phyloP scores from a whole-genome alignment of 2,888 invertebrate genomes.

The Meganola albula region DNA sequence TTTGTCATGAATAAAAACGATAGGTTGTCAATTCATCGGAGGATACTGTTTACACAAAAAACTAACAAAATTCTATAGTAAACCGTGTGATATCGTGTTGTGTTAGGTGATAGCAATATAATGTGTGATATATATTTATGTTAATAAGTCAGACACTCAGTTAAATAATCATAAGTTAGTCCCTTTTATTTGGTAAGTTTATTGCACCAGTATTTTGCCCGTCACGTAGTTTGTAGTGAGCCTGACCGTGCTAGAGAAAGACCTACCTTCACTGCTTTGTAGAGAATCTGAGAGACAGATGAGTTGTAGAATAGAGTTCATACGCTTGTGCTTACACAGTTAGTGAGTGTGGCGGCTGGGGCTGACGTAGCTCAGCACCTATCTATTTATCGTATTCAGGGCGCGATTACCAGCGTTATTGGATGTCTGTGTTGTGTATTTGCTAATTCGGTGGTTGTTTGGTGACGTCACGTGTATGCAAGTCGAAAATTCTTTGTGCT shows the following conservation, averaged over 20 bases:
- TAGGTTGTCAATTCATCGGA: constrained; percentile 69
- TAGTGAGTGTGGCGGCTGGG: constrained; percentile 39
- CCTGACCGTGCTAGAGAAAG: constrained; percentile 24
- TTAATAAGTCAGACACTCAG: constrained; percentile 49
- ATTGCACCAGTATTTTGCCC: constrained; percentile 56
- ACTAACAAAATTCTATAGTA: constrained; percentile 64
- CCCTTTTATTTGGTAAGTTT: constrained; percentile 62
- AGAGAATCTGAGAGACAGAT: constrained; percentile 15
- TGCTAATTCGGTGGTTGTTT: constrained; percentile 47
- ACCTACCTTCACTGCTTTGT: constrained; percentile 16
- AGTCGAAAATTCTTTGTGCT: constrained; percentile 56
- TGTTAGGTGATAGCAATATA: constrained; percentile 57
- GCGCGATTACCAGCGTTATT: constrained; percentile 40
- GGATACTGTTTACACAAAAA: constrained; percentile 64
- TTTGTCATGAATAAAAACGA: constrained; percentile 63
- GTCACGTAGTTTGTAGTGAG: constrained; percentile 41
- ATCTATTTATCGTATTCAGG: constrained; percentile 39
- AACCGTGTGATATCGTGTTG: constrained; percentile 53
- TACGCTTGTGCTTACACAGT: no score
- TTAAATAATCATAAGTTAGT: constrained; percentile 47
- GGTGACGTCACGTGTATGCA: constrained; percentile 59
- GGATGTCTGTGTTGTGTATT: constrained; percentile 48
- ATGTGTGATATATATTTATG: constrained; percentile 61
- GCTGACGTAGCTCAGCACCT: constrained; percentile 36
- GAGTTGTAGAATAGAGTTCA: no score